Conservation (phyloP, 2,113 vertebrate species). For the Alligator mississippiensis region DNA sequence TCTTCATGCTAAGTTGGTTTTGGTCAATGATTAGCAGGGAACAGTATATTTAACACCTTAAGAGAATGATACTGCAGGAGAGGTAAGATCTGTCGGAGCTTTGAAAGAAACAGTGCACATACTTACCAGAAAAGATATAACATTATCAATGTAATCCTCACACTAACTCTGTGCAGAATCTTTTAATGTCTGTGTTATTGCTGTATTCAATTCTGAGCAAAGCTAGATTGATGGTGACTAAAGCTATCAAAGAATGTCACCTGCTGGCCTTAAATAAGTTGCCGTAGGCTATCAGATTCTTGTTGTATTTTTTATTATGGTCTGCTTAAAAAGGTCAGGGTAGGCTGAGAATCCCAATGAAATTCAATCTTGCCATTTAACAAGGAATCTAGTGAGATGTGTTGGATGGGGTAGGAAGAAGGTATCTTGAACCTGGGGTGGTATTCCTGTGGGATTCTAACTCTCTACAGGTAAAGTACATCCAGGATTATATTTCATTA, state of each 20-base stretch:
- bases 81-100: not conserved
- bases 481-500: not conserved
- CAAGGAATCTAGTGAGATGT: slow-evolving; percentile 67
- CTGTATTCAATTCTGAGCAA: slow-evolving; percentile 10
- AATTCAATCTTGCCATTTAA: slow-evolving; percentile 74
- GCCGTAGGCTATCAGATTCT: slow-evolving; percentile 61
- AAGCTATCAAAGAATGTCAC: slow-evolving; percentile 70
- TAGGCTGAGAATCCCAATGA: slow-evolving; percentile 72
- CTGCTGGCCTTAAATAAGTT: slow-evolving; percentile 65
- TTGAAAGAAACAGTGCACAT: not conserved
- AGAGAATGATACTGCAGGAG: not conserved
- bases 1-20: not conserved
- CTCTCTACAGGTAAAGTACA: slow-evolving; percentile 8
- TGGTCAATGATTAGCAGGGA: not conserved
- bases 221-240: slow-evolving; percentile 50
- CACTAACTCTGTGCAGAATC: not conserved
- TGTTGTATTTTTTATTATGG: slow-evolving; percentile 66
- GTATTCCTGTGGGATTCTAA: slow-evolving; percentile 16
- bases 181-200: not conserved
- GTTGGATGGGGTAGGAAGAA: slow-evolving; percentile 37
- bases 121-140: not conserved
- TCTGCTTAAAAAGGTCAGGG: slow-evolving; percentile 71
- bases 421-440: slow-evolving; percentile 38
- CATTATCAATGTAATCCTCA: not conserved
- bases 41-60: slow-evolving; percentile 17